Evolutionary conservation across 2,888 invertebrate genomes (phyloP).

Genomic region (Laothoe populi): DNA sequence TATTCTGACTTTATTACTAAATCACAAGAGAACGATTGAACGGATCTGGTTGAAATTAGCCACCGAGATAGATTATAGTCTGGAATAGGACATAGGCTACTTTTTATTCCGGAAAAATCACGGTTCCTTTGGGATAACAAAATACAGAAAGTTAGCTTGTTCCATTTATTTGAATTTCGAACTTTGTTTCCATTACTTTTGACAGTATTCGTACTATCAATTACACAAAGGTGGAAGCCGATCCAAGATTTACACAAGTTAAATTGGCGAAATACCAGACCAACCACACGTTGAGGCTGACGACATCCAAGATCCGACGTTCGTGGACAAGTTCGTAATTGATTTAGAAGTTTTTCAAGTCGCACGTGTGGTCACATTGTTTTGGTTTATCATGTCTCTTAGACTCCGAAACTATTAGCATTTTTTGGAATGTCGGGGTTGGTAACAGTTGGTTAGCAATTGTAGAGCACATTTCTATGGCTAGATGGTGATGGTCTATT

Average conservation of each 20-base stretch:
- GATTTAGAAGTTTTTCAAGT: slow-evolving; percentile 20
- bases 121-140: no score
- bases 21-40: no score
- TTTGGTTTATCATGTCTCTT: neutral
- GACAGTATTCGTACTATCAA: neutral
- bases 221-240: neutral
- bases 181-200: neutral
- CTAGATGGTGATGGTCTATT: no score
- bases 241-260: slow-evolving; percentile 26
- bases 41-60: no score
- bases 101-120: no score
- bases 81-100: no score
- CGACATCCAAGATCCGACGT: slow-evolving; percentile 6
- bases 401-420: neutral
- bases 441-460: no score
- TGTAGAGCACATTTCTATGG: no score
- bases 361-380: slow-evolving; percentile 16
- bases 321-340: slow-evolving; percentile 17
- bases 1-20: no score
- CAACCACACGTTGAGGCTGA: slow-evolving; percentile 19
- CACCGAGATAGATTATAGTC: no score
- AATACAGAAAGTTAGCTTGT: no score
- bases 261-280: slow-evolving; percentile 29
- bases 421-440: neutral
- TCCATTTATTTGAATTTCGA: neutral